Percentiles rank a stretch among this genome's conserved stretches.
Conservation (phyloP, 2,888 invertebrate species). For the Carabus problematicus region DNA sequence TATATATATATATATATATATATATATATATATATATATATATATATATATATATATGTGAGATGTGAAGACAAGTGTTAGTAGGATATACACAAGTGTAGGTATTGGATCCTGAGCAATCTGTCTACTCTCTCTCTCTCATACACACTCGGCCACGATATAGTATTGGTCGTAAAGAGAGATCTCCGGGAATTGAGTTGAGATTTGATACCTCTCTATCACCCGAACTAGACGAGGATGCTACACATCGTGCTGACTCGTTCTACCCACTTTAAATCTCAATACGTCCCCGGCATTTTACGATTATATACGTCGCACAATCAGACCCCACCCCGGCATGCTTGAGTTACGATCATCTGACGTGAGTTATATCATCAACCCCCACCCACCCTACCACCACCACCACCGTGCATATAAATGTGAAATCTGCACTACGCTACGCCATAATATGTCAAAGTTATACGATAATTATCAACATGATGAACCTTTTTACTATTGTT, state of each 20-base stretch:
- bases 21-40: slow-evolving; percentile 3
- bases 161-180: slow-evolving; percentile 33
- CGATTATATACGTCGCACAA: slow-evolving; percentile 37
- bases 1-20: slow-evolving; percentile 8
- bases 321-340: slow-evolving; percentile 25
- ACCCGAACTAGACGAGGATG: not conserved
- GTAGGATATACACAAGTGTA: not conserved
- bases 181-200: slow-evolving; percentile 38
- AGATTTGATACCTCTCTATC: slow-evolving; percentile 42
- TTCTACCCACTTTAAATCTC: slow-evolving; percentile 27
- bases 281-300: slow-evolving; percentile 38
- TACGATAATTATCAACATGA: no score
- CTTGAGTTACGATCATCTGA: slow-evolving; percentile 39
- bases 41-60: not conserved
- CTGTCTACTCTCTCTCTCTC: slow-evolving; percentile 23
- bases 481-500: no score
- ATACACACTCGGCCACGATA: not conserved
- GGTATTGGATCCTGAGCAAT: slow-evolving; percentile 17
- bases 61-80: not conserved
- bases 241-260: not conserved
- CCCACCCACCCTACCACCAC: not conserved
- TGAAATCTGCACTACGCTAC: not conserved
- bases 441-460: no score
- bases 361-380: slow-evolving; percentile 36
- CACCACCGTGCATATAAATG: not conserved